phyloP scores from a whole-genome alignment of 2,888 invertebrate species.

The Eupithecia subumbrata region DNA sequence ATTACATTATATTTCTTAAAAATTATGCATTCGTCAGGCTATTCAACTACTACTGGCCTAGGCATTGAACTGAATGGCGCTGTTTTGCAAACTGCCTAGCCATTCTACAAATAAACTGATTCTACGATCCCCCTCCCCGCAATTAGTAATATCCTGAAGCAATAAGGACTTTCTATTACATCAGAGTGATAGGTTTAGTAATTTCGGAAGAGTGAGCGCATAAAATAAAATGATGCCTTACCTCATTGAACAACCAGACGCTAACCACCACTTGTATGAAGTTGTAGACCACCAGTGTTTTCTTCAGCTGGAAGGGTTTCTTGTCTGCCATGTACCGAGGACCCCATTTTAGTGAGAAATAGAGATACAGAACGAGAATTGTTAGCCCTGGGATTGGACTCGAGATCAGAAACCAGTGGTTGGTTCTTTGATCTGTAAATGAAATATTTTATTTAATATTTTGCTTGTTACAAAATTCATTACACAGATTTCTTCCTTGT shows the following conservation, averaged over 20 bases:
- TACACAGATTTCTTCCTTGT: too few relatives aligned
- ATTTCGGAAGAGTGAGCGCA: background rate
- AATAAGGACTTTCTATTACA: background rate
- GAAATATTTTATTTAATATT: too few relatives aligned
- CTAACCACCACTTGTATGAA: slow-evolving; percentile 94
- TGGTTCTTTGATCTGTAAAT: slow-evolving; percentile 86
- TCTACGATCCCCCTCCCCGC: too few relatives aligned
- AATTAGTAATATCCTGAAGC: too few relatives aligned
- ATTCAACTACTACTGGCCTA: background rate
- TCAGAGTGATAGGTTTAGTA: background rate
- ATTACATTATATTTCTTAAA: background rate
- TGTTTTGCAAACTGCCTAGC: too few relatives aligned
- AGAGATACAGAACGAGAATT: slow-evolving; percentile 87
- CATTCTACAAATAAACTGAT: too few relatives aligned
- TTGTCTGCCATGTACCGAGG: slow-evolving; percentile 94
- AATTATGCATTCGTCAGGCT: background rate
- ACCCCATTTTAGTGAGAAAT: slow-evolving; percentile 90
- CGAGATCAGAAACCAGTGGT: slow-evolving; percentile 89
- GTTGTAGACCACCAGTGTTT: slow-evolving; percentile 92
- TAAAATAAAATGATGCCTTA: slow-evolving; percentile 51
- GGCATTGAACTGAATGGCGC: too few relatives aligned
- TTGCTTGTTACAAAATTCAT: background rate
- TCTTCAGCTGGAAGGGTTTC: slow-evolving; percentile 92
- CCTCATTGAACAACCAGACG: slow-evolving; percentile 91
- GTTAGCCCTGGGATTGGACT: slow-evolving; percentile 88